A percentile compares a stretch with the other conserved stretches of the same genome.
Evolutionary conservation across 2,888 invertebrate species (phyloP).

Genomic region (Microdon myrmicae): DNA sequence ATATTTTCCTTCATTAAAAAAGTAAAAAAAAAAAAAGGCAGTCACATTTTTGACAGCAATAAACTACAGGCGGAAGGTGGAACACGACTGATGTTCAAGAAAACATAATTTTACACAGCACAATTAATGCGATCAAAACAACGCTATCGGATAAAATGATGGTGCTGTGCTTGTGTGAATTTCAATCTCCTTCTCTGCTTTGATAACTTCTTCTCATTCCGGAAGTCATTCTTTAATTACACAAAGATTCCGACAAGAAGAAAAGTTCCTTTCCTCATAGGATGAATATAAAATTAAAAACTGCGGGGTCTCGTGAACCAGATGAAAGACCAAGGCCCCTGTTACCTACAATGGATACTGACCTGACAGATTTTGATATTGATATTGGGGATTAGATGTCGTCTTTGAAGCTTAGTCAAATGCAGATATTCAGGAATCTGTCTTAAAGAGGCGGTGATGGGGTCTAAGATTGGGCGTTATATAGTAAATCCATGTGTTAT

Average conservation of each 20-base stretch:
- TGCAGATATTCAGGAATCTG: too few species aligned
- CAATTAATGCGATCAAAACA: conserved; percentile 52
- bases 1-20: conserved; percentile 49
- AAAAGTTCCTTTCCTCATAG: conserved; percentile 32
- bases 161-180: conserved; percentile 30
- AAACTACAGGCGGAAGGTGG: conserved; percentile 1
- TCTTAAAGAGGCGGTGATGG: too few species aligned
- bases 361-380: too few species aligned
- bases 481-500: too few species aligned
- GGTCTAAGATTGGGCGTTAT: too few species aligned
- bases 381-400: too few species aligned
- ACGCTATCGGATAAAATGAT: conserved; percentile 15
- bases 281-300: conserved; percentile 36
- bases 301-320: too few species aligned
- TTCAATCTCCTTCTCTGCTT: conserved; percentile 21
- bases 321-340: too few species aligned
- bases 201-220: conserved; percentile 10
- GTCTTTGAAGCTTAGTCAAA: too few species aligned
- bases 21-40: conserved; percentile 23
- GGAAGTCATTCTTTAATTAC: conserved; percentile 41
- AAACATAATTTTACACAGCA: conserved; percentile 24
- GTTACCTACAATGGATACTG: too few species aligned
- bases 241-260: conserved; percentile 24
- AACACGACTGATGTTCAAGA: neutral
- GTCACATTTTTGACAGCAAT: conserved; percentile 33